Evolutionary conservation across 2,797 vertebrate species (phyloP).

Genomic region (Ptychobarbus kaznakovi): DNA sequence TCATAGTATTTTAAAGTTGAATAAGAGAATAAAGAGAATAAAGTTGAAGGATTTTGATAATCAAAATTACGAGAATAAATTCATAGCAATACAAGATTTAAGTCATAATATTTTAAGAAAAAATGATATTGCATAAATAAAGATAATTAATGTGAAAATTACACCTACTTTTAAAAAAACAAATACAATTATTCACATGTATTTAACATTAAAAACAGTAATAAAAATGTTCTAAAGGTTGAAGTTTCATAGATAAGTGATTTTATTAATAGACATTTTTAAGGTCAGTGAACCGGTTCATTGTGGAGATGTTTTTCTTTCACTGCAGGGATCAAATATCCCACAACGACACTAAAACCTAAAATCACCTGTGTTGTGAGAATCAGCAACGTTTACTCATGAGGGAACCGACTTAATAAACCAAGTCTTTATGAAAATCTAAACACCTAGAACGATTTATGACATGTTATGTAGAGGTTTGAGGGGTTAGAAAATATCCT

Average conservation of each 20-base stretch:
- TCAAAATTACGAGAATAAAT: not conserved
- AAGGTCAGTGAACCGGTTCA: not conserved
- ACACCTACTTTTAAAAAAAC: not conserved
- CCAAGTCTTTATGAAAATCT: slow-evolving; percentile 23
- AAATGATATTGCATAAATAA: not conserved
- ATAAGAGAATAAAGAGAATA: not conserved
- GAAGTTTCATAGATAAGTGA: not conserved
- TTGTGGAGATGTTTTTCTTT: slow-evolving; percentile 6
- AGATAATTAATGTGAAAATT: not conserved
- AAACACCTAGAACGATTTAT: not conserved
- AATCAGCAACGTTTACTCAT: slow-evolving; percentile 8
- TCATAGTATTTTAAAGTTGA: too few species aligned
- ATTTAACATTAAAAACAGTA: not conserved
- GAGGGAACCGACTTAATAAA: not conserved
- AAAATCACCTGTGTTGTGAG: not conserved
- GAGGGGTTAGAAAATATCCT: not conserved
- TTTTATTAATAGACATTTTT: not conserved
- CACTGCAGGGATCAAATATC: slow-evolving; percentile 3
- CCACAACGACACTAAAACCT: slow-evolving; percentile 1
- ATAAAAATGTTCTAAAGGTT: not conserved
- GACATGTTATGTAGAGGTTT: slow-evolving; percentile 5
- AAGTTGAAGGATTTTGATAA: not conserved
- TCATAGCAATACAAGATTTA: not conserved
- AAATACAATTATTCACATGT: not conserved
- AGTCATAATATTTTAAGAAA: not conserved